Evolutionary conservation across 1,140 invertebrate species (phyloP), one percentile per base, ranked within the genome.

Genomic region (Cotesia glomerata): DNA sequence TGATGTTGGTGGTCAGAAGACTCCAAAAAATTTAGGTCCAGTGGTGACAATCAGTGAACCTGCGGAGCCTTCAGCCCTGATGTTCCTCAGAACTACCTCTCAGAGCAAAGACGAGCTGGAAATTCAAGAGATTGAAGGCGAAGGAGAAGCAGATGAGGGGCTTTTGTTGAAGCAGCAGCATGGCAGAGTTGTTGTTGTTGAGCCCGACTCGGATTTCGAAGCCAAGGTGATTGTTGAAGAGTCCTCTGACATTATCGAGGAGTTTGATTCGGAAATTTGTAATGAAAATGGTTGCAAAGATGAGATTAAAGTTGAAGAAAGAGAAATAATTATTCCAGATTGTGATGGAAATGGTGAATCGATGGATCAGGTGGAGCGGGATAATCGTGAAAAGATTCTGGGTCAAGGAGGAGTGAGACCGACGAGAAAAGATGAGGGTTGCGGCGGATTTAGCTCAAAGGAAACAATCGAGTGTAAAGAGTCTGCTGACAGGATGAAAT

Each of bases 91-190:
- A 5, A 71, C 49, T 58, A 68, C 51, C 65, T 26, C 26, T 26
- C 26, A 26, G 26, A 77, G 77, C 26, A 75, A 69, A 14, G 61
- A 77, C 36, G 65, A 74, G 11, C 62, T 85, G 39, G 84, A 86
- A 66, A 87, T 87, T 18, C 81, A 69, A 13, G 86, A 87, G 52
- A 76, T 87, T 51, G 84, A 86, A 56, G 76, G 75, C 63, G 85
- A 85, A 16, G 58, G 75, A 7, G 82, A 83, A n/a, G 59, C 58
- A 72, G 61, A 16, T 5, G 3, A 73, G 59, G 5, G 11, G 4
- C 34, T 64, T 13, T 35, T 8, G n/a, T n/a, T 49, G 49, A 8
- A 18, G 5, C 39, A 16, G 49, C 3, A 18, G 5, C 39, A 16
- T 11, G 39, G 39, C 39, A 45, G 11, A 9, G 39, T 45, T 45